Conservation (phyloP, 2,797 vertebrate genomes). For the Cuniculus paca region DNA sequence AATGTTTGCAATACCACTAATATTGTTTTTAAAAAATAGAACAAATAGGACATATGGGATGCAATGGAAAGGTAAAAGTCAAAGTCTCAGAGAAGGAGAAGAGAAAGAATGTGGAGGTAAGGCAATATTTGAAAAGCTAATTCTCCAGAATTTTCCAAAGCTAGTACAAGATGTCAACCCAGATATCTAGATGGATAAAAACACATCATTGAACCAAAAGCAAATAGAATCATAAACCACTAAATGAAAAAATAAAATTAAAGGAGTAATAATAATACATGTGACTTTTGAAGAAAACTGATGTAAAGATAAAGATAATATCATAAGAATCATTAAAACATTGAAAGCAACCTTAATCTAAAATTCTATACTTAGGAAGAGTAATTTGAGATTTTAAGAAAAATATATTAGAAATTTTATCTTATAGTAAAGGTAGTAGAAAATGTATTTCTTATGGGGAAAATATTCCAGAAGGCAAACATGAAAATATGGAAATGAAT, state of each 20-base stretch:
- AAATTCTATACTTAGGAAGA: background rate
- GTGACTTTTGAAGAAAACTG: background rate
- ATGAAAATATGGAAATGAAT: background rate
- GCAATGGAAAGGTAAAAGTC: background rate
- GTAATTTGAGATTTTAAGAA: background rate
- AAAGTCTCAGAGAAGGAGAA: background rate
- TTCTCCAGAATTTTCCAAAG: background rate
- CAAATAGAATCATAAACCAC: background rate
- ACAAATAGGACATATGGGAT: background rate
- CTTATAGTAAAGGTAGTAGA: background rate
- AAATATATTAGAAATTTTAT: background rate
- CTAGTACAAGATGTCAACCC: background rate
- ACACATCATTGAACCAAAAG: background rate
- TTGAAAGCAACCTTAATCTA: background rate
- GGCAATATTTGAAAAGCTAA: background rate
- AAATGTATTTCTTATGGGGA: background rate
- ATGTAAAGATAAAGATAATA: background rate
- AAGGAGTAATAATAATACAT: background rate
- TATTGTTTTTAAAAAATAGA: background rate
- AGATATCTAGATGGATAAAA: background rate
- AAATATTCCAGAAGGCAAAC: background rate
- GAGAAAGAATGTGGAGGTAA: background rate
- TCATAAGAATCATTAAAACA: background rate
- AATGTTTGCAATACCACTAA: background rate
- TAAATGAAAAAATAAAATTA: background rate